Evolutionary conservation across 2,113 vertebrate genomes (phyloP), one percentile per base, ranked within the genome.

Genomic region (Montifringilla adamsi): DNA sequence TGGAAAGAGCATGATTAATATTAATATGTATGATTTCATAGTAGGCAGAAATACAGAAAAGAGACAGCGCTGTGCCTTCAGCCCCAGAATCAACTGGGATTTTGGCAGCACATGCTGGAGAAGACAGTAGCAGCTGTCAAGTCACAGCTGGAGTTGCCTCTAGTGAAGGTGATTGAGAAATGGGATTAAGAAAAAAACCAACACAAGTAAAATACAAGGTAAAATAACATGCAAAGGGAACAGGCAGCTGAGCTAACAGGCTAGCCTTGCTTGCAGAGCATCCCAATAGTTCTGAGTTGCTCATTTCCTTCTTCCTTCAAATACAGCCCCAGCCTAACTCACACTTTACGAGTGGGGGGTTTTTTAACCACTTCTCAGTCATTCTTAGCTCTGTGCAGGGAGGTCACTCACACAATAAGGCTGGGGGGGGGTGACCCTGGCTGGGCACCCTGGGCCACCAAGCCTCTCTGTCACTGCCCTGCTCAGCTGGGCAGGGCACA

Each of bases 71-170:
- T 72, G 66, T 64, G 81, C 84, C 86, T 95, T 37, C 84, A 92
- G 80, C 56, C 44, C 76, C 33, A 60, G 31, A 75, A 74, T 86
- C 90, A 77, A 39, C 31, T 5, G 55, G 85, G 72, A 62, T 62
- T 86, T 49, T 88, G 83, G 89, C 91, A 95, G 93, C 80, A 87
- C 84, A 75, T 13, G 47, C 69, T 73, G 84, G 15, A 96, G 93
- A 73, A 94, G 69, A 68, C 56, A 87, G 89, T 0, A 92, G 87
- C 87, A 94, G 94, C 91, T 92, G 95, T 81, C 84, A 87, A 81
- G 46, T 49, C 93, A 91, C 80, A 94, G 81, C 80, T 89, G 80
- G 87, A 94, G 64, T 5, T 72, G 93, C 81, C 66, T 81, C 94
- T 78, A 21, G 69, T 78, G 56, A 94, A 91, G 84, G 58, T 69